Evolutionary conservation across 1,140 invertebrate genomes (phyloP), one percentile per base, ranked within the genome.

Genomic region (Psilanteris sp.): DNA sequence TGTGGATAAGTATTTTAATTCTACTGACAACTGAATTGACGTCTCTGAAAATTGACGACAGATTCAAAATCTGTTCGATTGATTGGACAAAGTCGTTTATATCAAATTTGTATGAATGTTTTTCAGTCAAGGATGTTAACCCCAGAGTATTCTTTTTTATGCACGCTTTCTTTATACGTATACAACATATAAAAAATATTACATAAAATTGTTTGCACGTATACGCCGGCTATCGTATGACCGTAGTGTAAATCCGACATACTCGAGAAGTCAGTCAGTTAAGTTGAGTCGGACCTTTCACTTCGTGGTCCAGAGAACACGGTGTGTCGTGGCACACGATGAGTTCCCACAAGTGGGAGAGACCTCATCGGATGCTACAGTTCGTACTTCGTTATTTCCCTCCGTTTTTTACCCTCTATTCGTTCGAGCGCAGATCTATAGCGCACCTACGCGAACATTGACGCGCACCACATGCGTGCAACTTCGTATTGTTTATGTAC

Each of bases 281-380:
- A 81, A 81, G 74, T 82, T 77, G 71, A 83, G 78, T 80, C 75
- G 80, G 77, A 82, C 84, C 85, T 87, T 87, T 86, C 85, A 86
- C 85, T 87, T 87, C 83, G 85, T 86, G 85, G 85, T 85, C 85
- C 82, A 86, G 83, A 82, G 84, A 86, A 79, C 84, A 86, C 80
- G 81, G 68, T 78, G 83, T 81, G 82, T 75, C 70, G 68, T 73
- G 62, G 74, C 55, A 66, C 80, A 80, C 84, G 81, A 83, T 81
- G 80, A 41, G 82, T 87, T 86, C 85, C 81, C 85, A 86, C 85
- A 87, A 86, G 82, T 82, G 78, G 81, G 61, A 73, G 77, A 77
- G 74, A 73, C 62, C 74, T 81, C 59, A 74, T 75, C 73, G 71
- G 79, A 81, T 83, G 81, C 81, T 85, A 80, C 83, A 83, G 78